Evolutionary conservation across 23 tunicate species (phyloP).

Genomic region (Halocynthia roretzi): DNA sequence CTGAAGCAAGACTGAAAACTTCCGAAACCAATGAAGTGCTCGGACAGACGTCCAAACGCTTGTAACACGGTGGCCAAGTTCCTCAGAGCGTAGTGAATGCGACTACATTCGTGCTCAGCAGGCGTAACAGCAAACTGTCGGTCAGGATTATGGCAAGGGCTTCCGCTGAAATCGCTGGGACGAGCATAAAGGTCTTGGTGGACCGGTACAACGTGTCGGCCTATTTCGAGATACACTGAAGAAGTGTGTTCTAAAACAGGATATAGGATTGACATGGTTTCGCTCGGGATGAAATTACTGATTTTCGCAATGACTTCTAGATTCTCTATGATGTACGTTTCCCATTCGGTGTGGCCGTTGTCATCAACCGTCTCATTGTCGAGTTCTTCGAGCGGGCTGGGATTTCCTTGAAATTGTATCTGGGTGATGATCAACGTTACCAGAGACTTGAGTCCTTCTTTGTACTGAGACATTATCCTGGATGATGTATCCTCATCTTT

Average conservation of each 20-base stretch:
- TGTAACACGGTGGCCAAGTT: slow-evolving; percentile 62
- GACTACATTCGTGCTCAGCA: background rate
- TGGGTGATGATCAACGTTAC: slow-evolving; percentile 47
- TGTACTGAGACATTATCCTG: slow-evolving; percentile 33
- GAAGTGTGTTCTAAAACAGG: slow-evolving; percentile 73
- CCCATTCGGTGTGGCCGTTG: slow-evolving; percentile 92
- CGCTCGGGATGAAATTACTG: slow-evolving; percentile 50
- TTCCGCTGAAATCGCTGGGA: slow-evolving; percentile 2
- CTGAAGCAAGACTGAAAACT: slow-evolving; percentile 40
- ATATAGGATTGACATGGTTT: slow-evolving; percentile 50
- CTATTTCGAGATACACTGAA: slow-evolving; percentile 37
- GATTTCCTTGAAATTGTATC: slow-evolving; percentile 58
- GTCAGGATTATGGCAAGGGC: slow-evolving; percentile 12
- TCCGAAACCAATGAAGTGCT: slow-evolving; percentile 46
- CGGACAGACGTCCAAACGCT: slow-evolving; percentile 71
- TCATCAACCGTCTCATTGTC: slow-evolving; percentile 54
- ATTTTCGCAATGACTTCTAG: slow-evolving; percentile 78
- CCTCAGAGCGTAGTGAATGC: slow-evolving; percentile 40
- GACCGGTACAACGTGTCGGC: slow-evolving; percentile 34
- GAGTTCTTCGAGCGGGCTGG: slow-evolving; percentile 35
- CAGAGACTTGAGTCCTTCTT: slow-evolving; percentile 61
- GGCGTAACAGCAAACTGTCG: slow-evolving; percentile 10
- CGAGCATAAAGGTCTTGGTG: slow-evolving; percentile 14
- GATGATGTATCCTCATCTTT: background rate
- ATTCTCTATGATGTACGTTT: slow-evolving; percentile 67